phyloP scores from a whole-genome alignment of 2,113 vertebrate species.

The Oriolus oriolus region DNA sequence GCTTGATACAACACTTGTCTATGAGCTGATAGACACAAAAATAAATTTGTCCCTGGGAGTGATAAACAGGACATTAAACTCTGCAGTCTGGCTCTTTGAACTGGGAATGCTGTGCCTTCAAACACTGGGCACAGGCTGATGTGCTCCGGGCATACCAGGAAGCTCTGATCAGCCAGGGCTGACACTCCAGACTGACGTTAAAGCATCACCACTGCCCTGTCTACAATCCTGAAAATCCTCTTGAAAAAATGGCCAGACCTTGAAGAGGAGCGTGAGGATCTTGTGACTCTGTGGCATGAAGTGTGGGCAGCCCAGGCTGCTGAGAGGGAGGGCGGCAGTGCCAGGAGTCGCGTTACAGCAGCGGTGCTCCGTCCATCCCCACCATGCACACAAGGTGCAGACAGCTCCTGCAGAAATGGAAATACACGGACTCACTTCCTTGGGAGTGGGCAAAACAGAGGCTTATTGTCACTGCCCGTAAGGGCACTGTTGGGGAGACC shows the following conservation, averaged over 20 bases:
- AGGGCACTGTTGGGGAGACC: not conserved
- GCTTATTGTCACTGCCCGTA: not conserved
- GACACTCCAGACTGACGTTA: not conserved
- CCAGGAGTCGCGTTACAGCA: not conserved
- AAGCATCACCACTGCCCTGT: not conserved
- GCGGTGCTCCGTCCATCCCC: rapidly evolving
- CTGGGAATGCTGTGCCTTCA: not conserved
- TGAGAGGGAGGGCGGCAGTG: rapidly evolving
- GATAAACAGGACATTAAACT: not conserved
- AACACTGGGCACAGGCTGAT: not conserved
- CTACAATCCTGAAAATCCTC: not conserved
- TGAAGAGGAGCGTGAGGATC: not conserved
- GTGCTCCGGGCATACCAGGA: rapidly evolving
- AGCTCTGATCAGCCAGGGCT: not conserved
- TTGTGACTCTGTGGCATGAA: not conserved
- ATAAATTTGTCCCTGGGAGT: not conserved
- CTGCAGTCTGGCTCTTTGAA: not conserved
- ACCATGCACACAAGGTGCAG: not conserved
- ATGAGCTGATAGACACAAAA: not conserved
- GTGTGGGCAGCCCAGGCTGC: not conserved
- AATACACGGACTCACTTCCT: not conserved
- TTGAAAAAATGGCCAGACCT: not conserved
- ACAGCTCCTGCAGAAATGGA: not conserved
- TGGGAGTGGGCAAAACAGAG: not conserved
- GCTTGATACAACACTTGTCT: not conserved